Evolutionary conservation across 2,888 invertebrate species (phyloP).

Genomic region (Zootermopsis nevadensis): DNA sequence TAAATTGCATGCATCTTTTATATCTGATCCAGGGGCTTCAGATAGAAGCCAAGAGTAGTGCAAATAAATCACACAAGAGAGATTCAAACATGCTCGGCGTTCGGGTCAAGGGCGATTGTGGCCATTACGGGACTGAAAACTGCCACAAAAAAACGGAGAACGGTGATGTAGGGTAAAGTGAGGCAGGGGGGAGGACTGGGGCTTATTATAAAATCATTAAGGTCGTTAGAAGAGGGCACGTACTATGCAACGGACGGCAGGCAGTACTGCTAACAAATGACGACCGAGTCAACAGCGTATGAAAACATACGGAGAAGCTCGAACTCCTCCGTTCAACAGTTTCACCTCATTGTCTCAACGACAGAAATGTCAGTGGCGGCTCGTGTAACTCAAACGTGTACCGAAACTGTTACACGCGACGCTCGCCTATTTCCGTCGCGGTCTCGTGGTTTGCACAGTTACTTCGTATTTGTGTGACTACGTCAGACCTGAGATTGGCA

Average conservation of each 20-base stretch:
- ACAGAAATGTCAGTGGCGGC: conserved; percentile 13
- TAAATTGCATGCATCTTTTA: not conserved
- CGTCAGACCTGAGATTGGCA: too few relatives aligned
- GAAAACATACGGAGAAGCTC: not conserved
- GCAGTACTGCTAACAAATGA: conserved; percentile 34
- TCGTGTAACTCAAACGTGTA: not conserved
- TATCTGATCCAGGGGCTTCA: conserved; percentile 7
- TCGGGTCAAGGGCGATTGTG: conserved; percentile 42
- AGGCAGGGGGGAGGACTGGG: conserved; percentile 46
- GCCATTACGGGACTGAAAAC: conserved; percentile 46
- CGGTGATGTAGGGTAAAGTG: conserved; percentile 41
- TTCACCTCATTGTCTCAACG: not conserved
- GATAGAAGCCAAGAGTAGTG: conserved; percentile 3
- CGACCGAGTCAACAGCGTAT: conserved; percentile 36
- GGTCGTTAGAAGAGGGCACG: conserved; percentile 50
- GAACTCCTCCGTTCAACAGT: not conserved
- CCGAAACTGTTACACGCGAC: too few relatives aligned
- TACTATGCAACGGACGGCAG: conserved; percentile 18
- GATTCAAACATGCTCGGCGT: conserved; percentile 33
- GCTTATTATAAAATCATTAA: conserved; percentile 60
- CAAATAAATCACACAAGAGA: conserved; percentile 30
- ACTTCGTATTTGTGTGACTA: too few relatives aligned
- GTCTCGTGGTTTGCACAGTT: too few relatives aligned
- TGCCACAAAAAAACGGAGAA: conserved; percentile 44
- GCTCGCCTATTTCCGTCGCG: too few relatives aligned